Percentiles rank a stretch among this genome's conserved stretches.
Evolutionary conservation across 2,888 invertebrate species (phyloP).

Genomic region (Myathropa florea): DNA sequence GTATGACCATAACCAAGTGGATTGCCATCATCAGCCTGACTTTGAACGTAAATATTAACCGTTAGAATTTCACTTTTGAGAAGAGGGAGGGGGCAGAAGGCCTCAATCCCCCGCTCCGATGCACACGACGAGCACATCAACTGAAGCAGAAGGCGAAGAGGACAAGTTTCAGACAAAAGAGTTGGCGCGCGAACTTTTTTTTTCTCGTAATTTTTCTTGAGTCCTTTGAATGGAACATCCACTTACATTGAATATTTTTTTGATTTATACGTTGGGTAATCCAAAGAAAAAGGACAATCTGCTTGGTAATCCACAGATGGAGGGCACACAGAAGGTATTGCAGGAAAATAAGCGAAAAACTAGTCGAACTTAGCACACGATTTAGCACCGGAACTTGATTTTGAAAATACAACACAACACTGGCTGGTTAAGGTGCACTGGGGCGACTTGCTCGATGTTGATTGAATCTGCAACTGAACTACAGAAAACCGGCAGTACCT

Average conservation of each 20-base stretch:
- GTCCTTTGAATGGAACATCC: background rate
- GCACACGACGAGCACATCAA: background rate
- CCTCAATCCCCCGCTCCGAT: background rate
- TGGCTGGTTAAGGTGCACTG: background rate
- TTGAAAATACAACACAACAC: background rate
- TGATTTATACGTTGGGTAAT: constrained; percentile 16
- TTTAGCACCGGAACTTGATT: constrained; percentile 46
- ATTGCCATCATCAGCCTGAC: background rate
- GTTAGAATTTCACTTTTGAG: constrained; percentile 56
- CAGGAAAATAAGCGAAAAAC: background rate
- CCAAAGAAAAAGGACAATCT: constrained; percentile 17
- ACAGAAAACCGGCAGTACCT: constrained; percentile 77
- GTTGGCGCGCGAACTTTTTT: constrained; percentile 35
- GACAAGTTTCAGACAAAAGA: constrained; percentile 36
- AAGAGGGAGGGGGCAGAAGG: too few species aligned
- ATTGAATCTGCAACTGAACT: constrained; percentile 79
- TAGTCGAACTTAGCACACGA: constrained; percentile 17
- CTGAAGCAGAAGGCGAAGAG: background rate
- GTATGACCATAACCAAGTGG: constrained; percentile 14
- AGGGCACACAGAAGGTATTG: constrained; percentile 2
- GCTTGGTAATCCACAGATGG: constrained; percentile 40
- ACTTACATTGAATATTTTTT: constrained; percentile 72
- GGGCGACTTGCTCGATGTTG: constrained; percentile 73
- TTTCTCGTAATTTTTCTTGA: background rate
- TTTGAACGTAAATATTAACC: constrained; percentile 9